Evolutionary conservation across 2,797 vertebrate genomes (phyloP).

Genomic region (Chrysocyon brachyurus): DNA sequence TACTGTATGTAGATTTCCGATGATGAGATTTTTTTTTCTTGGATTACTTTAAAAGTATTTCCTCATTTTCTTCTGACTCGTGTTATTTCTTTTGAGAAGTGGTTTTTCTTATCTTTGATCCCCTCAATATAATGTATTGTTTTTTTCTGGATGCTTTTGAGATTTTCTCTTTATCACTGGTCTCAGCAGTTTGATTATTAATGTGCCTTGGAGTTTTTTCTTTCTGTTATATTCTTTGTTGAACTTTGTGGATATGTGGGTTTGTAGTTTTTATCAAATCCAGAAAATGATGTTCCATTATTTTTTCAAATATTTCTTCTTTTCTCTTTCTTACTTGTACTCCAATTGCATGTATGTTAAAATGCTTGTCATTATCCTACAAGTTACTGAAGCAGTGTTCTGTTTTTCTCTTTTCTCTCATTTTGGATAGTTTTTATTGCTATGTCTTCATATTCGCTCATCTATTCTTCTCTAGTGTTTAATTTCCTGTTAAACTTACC

Average conservation of each 20-base stretch:
- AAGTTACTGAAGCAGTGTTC: neutral
- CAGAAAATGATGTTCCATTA: neutral
- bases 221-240: slow-evolving; percentile 3
- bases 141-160: neutral
- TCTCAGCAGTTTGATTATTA: neutral
- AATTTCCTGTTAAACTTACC: neutral
- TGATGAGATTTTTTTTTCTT: neutral
- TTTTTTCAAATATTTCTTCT: neutral
- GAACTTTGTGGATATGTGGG: neutral
- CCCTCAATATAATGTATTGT: neutral
- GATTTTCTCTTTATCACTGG: slow-evolving; percentile 18
- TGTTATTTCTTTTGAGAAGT: neutral
- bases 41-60: neutral
- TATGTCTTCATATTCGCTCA: neutral
- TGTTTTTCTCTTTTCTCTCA: slow-evolving; percentile 33
- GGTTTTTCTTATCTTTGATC: slow-evolving; percentile 6
- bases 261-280: slow-evolving; percentile 29
- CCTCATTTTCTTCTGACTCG: slow-evolving; percentile 39
- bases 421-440: neutral
- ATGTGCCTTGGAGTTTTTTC: neutral
- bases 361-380: neutral
- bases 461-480: neutral
- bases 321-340: fast-evolving
- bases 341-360: neutral
- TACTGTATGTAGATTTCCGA: neutral